Base-by-base conservation (phyloP, 2,888 invertebrate genomes). In the Noctua fimbriata region DNA sequence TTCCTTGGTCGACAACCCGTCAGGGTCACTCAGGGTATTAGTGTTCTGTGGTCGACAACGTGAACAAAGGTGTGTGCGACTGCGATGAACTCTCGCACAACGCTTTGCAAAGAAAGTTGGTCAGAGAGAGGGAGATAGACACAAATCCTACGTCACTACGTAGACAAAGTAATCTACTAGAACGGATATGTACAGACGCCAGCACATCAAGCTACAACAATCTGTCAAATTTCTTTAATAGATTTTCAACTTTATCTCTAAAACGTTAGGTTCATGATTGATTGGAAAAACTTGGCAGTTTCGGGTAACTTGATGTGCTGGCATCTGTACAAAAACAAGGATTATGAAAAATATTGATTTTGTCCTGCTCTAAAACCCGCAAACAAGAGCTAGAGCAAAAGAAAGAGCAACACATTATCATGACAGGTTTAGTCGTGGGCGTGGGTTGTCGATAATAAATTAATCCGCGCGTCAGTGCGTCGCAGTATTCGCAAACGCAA, bases 401-500 rank as follows among this genome's bases (percentile, higher is more conserved):
- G 49, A 36, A 55, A 75, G 41, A 69, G 55, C 67, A 67, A 44
- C 24, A 55, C 28, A 55, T 52, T 36, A n/a, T 67, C 16, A 9
- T 67, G 44, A n/a, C 67, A 16, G 12, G 44, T 44, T 36, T 69
- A 10, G 41, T 69, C 49, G 28, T 32, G n/a, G 2, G 55, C 47
- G 18, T 66, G 16, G 21, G 47, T 58, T 47, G 10, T 78, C 79
- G 36, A 70, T 79, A 52, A 1, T 58, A 14, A 44, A 10, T 44
- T 10, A 44, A 18, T 32, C 32, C 60, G 63, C 67, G 65, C 70
- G n/a, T 55, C 28, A 65, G 55, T 71, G 80, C 78, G 73, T 80
- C 81, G 74, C 80, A 81, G 74, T 63, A 73, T 80, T 60, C 81
- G 74, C 80, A 69, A 72, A 79, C 55, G 47, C 66, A 66, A 74